These are phyloP conservation scores for Tapera naevia DNA, from an alignment of 2,797 vertebrate genomes.

Conservation along the genomic window DNA sequence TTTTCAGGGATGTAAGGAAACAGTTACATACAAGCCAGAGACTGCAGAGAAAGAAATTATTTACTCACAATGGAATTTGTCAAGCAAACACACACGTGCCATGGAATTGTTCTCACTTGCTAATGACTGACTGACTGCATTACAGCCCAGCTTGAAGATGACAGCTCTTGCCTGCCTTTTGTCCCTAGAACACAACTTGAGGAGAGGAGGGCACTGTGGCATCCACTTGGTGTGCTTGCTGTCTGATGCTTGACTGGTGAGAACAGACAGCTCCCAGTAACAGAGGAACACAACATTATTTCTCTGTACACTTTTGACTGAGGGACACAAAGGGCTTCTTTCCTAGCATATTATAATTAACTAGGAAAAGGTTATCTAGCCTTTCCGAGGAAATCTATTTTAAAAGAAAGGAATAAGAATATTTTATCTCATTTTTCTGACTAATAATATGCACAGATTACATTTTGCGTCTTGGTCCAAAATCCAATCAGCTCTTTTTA, in stretches of 20 bases:
- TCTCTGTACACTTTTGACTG: neutral
- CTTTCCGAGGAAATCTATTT: conserved; percentile 19
- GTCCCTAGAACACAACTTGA: neutral
- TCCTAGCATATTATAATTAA: neutral
- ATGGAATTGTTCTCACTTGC: neutral
- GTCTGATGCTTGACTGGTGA: neutral
- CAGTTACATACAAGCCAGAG: neutral
- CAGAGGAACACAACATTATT: neutral
- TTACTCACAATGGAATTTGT: neutral
- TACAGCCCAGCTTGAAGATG: neutral
- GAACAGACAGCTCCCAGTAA: neutral
- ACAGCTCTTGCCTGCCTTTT: neutral
- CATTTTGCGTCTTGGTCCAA: neutral
- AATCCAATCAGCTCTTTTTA: neutral
- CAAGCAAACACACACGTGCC: neutral
- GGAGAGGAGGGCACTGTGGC: neutral
- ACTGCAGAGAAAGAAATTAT: neutral
- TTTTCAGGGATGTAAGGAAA: neutral
- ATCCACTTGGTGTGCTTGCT: neutral
- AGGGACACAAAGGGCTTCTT: neutral
- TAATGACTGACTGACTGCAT: neutral
- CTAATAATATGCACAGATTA: neutral
- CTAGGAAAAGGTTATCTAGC: neutral
- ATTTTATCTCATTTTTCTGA: neutral
- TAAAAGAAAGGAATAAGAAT: neutral